phyloP scores from a whole-genome alignment of 2,888 invertebrate genomes.

The Allolobophora icterica region DNA sequence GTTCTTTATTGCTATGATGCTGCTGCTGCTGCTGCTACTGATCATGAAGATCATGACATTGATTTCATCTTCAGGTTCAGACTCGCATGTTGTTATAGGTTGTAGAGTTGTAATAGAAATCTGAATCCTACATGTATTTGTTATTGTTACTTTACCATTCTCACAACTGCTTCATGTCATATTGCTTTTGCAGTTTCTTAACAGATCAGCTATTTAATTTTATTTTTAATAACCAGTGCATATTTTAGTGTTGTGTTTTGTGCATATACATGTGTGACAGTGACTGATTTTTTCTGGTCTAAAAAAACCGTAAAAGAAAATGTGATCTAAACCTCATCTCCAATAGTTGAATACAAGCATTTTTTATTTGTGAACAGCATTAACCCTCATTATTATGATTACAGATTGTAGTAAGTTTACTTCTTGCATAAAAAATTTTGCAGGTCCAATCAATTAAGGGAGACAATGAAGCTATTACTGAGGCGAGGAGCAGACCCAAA shows the following conservation, averaged over 20 bases:
- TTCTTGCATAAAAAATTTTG: background rate
- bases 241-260: background rate
- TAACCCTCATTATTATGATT: background rate
- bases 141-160: no score
- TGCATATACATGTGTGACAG: background rate
- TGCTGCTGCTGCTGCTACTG: no score
- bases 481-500: constrained; percentile 64
- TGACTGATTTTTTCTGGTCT: background rate
- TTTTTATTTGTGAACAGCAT: background rate
- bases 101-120: background rate
- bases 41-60: background rate
- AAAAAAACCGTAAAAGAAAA: background rate
- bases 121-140: background rate
- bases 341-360: background rate
- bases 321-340: background rate
- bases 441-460: constrained; percentile 60
- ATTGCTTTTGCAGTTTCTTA: background rate
- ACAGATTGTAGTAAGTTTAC: background rate
- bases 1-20: background rate
- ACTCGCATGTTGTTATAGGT: background rate
- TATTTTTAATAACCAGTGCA: background rate
- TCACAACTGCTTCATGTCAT: background rate
- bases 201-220: background rate
- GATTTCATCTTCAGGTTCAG: background rate
- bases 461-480: constrained; percentile 60